Base-by-base conservation (phyloP, 2,113 vertebrate genomes). In the Psephotus haematonotus region DNA sequence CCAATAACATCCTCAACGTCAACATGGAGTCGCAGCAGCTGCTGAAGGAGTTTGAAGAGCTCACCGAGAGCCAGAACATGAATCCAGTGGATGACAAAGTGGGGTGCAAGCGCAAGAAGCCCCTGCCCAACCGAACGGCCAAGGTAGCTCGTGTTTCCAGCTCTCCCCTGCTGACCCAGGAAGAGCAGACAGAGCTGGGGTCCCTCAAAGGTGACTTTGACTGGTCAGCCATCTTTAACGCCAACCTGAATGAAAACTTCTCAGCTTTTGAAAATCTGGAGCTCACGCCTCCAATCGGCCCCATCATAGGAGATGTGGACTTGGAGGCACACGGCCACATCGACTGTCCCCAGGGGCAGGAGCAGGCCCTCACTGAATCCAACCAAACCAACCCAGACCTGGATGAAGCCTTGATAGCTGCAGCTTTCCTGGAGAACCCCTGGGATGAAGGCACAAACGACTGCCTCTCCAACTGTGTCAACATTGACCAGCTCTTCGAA, bases 151-250 rank as follows among this genome's bases (percentile, higher is more conserved):
- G 98, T 23, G 95, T 98, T 6, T 97, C 98, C 89, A 98, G 97
- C 94, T 98, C 98, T 2, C 98, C 99, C 6, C 96, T 99, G 93
- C 98, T 99, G 82, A 97, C 91, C 39, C 97, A 93, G 24, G 99
- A 99, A 12, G 99, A 99, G 17, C 98, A 98, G 92, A 98, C 97
- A 0, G 98, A 99, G 90, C 97, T 99, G 65, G 99, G 98, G 8
- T 98, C 99, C 0, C 98, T 99, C 65, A 99, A 99, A 92, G 99
- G 99, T 14, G 98, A 98, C 97, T 99, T 99, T 76, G 99, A 99
- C 97, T 99, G 99, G 99, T 99, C 99, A 59, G 98, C 98, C 81
- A 97, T 99, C 92, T 98, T 99, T 11, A 98, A 99, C 65, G 97
- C 98, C 3, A 97, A 98, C 16, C 98, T 97, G 24, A 97, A 91